Evolutionary conservation across 2,888 invertebrate species (phyloP).

Genomic region (Rhorus exstirpatorius): DNA sequence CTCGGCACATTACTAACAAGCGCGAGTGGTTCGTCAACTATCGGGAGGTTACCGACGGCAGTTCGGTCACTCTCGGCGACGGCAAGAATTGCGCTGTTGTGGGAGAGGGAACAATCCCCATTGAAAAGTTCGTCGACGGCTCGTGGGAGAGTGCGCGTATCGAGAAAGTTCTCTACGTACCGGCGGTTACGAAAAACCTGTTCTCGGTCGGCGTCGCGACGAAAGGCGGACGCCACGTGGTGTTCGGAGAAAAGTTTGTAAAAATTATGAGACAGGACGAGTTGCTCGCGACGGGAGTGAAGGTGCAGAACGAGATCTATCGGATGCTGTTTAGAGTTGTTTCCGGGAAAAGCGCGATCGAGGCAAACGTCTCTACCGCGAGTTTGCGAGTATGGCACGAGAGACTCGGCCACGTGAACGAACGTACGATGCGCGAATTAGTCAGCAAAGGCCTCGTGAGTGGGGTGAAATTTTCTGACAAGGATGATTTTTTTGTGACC

Average conservation of each 20-base stretch:
- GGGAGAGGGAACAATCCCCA: conserved; percentile 22
- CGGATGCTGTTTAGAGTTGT: background rate
- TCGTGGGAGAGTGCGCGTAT: conserved; percentile 5
- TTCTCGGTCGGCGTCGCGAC: conserved; percentile 62
- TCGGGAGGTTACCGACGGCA: background rate
- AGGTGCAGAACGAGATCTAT: conserved; percentile 6
- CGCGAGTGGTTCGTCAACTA: conserved; percentile 34
- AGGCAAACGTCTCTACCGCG: background rate
- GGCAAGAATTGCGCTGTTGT: conserved; percentile 7
- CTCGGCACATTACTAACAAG: conserved; percentile 28
- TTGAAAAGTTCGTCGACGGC: conserved; percentile 32
- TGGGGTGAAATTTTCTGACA: conserved; percentile 65
- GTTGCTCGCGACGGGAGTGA: conserved; percentile 8
- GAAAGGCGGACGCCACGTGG: background rate
- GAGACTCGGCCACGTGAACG: conserved; percentile 69
- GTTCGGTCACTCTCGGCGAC: conserved; percentile 34
- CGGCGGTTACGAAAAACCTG: conserved; percentile 62
- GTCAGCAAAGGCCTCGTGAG: conserved; percentile 50
- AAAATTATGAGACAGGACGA: background rate
- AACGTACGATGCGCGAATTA: conserved; percentile 66
- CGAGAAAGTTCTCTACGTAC: conserved; percentile 46
- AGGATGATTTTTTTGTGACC: conserved; percentile 44
- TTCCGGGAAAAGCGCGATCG: background rate
- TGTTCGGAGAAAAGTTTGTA: background rate
- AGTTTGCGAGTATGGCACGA: background rate